phyloP scores from a whole-genome alignment of 1,140 invertebrate genomes.

The Plectus sambesii region DNA sequence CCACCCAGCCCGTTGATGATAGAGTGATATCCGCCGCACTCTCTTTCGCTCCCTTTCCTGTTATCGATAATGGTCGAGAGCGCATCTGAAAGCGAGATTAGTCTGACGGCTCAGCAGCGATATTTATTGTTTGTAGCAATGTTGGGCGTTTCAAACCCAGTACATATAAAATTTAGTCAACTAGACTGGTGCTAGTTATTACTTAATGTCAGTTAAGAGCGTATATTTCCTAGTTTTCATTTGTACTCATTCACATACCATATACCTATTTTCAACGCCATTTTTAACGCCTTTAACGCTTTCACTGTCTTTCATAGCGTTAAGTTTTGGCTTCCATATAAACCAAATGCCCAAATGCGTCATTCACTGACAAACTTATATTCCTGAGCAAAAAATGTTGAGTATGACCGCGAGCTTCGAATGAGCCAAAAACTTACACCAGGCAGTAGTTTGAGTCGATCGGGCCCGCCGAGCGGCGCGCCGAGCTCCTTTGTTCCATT shows the following conservation, averaged over 20 bases:
- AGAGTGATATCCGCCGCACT: constrained; percentile 64
- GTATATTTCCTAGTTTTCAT: too few relatives aligned
- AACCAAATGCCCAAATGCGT: not conserved
- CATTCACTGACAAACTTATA: not conserved
- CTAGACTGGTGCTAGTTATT: too few relatives aligned
- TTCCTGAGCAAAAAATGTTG: constrained; percentile 7
- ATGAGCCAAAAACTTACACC: constrained; percentile 49
- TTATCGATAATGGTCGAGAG: constrained; percentile 38
- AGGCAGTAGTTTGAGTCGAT: constrained; percentile 62
- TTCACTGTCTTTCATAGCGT: too few relatives aligned
- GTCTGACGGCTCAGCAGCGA: too few relatives aligned
- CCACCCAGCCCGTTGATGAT: constrained; percentile 63
- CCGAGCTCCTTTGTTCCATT: constrained; percentile 53
- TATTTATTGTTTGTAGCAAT: too few relatives aligned
- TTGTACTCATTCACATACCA: too few relatives aligned
- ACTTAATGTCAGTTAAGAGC: too few relatives aligned
- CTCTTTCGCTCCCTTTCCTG: constrained; percentile 49
- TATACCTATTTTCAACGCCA: too few relatives aligned
- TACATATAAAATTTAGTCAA: too few relatives aligned
- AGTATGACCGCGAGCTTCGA: constrained; percentile 19
- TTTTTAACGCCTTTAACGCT: too few relatives aligned
- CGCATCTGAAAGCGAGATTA: constrained; percentile 9
- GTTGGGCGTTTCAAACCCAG: too few relatives aligned
- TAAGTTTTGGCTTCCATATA: constrained; percentile 7
- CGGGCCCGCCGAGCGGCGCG: constrained; percentile 55